Conservation (phyloP, 2,888 invertebrate species). For the Noctua pronuba region DNA sequence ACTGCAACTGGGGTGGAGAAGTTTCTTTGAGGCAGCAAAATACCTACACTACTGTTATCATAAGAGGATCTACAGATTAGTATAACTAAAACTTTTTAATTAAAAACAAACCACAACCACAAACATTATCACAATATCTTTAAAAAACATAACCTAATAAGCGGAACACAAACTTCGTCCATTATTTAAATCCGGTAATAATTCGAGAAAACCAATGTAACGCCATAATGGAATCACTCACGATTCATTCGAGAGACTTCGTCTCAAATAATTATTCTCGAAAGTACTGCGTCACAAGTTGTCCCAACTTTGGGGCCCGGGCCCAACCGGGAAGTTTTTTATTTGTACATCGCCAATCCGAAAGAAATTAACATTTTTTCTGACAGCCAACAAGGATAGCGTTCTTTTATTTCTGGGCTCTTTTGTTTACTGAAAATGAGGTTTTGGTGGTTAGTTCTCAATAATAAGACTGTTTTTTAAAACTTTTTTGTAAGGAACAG, state of each 20-base stretch:
- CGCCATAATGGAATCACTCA: conserved; percentile 59
- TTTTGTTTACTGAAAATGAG: conserved; percentile 58
- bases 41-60: background rate
- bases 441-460: conserved; percentile 50
- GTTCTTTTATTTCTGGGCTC: conserved; percentile 34
- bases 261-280: conserved; percentile 56
- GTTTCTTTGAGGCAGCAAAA: background rate
- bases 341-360: conserved; percentile 68
- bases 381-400: conserved; percentile 55
- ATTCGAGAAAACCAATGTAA: conserved; percentile 54
- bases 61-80: background rate
- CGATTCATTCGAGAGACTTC: conserved; percentile 46
- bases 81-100: background rate
- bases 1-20: background rate
- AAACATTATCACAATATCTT: background rate
- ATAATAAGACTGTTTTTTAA: conserved; percentile 27
- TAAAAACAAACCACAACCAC: background rate
- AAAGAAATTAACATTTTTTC: conserved; percentile 67
- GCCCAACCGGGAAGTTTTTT: conserved; percentile 56
- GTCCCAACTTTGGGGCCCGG: conserved; percentile 35
- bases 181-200: conserved; percentile 56
- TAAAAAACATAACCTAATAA: conserved; percentile 36
- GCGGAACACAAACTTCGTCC: conserved; percentile 31
- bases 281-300: conserved; percentile 48
- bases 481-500: conserved; percentile 8